phyloP scores from a whole-genome alignment of 2,113 vertebrate genomes.

The Malaclemys terrapin region DNA sequence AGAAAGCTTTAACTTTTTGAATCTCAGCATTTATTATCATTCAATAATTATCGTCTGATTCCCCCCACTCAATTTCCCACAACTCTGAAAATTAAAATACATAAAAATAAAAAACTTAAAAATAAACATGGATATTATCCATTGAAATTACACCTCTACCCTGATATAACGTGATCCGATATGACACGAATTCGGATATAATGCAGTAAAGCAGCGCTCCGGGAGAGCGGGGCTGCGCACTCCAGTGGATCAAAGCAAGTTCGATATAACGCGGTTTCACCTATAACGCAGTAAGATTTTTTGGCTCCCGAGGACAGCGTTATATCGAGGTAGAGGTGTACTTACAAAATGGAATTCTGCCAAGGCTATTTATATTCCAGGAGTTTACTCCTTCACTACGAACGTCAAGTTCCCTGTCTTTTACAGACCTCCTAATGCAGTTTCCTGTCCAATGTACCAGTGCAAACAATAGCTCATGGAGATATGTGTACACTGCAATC shows the following conservation, averaged over 20 bases:
- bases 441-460: fast-evolving
- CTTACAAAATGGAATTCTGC: not conserved
- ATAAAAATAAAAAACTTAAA: not conserved
- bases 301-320: no score
- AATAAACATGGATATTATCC: not conserved
- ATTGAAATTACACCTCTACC: not conserved
- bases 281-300: no score
- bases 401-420: not conserved
- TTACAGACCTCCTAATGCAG: fast-evolving
- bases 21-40: not conserved
- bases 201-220: no score
- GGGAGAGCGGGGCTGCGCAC: no score
- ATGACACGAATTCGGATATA: no score
- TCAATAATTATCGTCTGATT: not conserved
- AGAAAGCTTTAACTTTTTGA: not conserved
- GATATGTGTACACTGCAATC: not conserved
- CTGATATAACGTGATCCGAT: no score
- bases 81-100: not conserved
- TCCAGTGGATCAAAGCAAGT: no score
- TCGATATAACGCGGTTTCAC: no score
- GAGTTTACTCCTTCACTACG: not conserved
- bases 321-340: no score
- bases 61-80: not conserved
- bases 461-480: not conserved
- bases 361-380: not conserved